Percentiles rank a stretch among this genome's conserved stretches.
These are phyloP conservation scores for Plodia interpunctella DNA, from an alignment of 1,140 invertebrate genomes.

Conservation along the genomic window DNA sequence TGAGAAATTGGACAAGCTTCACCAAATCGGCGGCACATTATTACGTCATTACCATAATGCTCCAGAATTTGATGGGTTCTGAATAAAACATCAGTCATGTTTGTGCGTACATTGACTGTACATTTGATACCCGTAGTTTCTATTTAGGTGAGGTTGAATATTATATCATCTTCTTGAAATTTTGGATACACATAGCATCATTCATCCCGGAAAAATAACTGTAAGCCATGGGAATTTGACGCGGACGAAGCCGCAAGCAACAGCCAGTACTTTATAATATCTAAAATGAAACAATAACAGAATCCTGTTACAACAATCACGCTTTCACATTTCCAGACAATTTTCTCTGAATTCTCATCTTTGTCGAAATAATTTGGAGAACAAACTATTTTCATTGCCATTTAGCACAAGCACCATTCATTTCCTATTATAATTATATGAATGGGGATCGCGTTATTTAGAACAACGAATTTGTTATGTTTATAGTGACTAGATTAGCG, in stretches of 20 bases:
- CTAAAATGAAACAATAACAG: not conserved
- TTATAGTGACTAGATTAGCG: not conserved
- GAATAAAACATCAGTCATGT: constrained; percentile 26
- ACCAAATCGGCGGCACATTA: constrained; percentile 34
- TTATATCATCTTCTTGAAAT: no score
- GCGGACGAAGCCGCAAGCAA: not conserved
- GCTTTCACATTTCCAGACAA: not conserved
- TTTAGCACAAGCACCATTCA: constrained; percentile 19
- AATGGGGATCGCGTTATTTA: constrained; percentile 16
- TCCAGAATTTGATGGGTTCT: constrained; percentile 31
- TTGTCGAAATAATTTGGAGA: constrained; percentile 17
- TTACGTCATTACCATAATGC: constrained; percentile 44
- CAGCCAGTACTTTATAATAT: not conserved
- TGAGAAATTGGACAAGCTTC: constrained; percentile 22
- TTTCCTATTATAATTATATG: constrained; percentile 25
- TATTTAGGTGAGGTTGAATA: not conserved
- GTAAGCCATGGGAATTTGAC: no score
- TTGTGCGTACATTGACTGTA: not conserved
- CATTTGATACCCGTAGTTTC: not conserved
- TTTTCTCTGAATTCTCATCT: constrained; percentile 9
- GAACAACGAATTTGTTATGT: constrained; percentile 14
- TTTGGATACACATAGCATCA: not conserved
- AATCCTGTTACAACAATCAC: not conserved
- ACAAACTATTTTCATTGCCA: constrained; percentile 17
- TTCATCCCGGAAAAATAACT: no score